Conservation (phyloP, 2,113 vertebrate species). For the Onychorhynchus coronatus region DNA sequence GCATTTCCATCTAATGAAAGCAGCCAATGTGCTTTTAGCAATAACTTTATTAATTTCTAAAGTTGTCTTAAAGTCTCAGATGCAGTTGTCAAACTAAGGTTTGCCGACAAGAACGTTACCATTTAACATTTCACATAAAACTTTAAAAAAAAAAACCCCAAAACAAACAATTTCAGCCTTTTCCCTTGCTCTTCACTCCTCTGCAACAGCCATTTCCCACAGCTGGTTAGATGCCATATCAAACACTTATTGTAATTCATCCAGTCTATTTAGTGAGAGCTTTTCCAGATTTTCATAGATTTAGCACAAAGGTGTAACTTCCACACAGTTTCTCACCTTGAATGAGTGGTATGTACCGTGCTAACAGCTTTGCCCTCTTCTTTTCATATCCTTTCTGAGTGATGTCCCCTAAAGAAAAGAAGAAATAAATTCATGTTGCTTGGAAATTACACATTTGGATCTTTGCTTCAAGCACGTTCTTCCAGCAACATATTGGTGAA, state of each 20-base stretch:
- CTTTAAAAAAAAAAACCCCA: not conserved
- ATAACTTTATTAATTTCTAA: not conserved
- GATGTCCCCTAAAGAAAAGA: constrained; percentile 75
- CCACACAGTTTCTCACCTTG: constrained; percentile 67
- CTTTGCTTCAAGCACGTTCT: not conserved
- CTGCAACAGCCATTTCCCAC: not conserved
- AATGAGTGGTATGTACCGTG: constrained; percentile 70
- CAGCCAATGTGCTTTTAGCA: not conserved
- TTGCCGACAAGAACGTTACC: not conserved
- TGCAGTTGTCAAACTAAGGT: not conserved
- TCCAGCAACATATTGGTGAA: not conserved
- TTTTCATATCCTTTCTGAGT: constrained; percentile 82
- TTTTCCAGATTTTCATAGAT: not conserved
- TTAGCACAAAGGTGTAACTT: not conserved
- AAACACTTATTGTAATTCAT: not conserved
- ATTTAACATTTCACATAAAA: not conserved
- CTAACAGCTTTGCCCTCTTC: constrained; percentile 78
- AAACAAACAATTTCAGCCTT: not conserved
- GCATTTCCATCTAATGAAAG: not conserved
- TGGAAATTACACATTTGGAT: not conserved
- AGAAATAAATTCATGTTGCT: not conserved
- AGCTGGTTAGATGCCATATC: not conserved
- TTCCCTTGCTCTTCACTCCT: not conserved
- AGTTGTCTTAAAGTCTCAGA: not conserved
- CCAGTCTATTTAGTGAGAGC: not conserved